A percentile compares a stretch with the other conserved stretches of the same genome.
These are phyloP conservation scores for Parascotia fuliginaria DNA, from an alignment of 2,888 invertebrate genomes.

Conservation along the genomic window DNA sequence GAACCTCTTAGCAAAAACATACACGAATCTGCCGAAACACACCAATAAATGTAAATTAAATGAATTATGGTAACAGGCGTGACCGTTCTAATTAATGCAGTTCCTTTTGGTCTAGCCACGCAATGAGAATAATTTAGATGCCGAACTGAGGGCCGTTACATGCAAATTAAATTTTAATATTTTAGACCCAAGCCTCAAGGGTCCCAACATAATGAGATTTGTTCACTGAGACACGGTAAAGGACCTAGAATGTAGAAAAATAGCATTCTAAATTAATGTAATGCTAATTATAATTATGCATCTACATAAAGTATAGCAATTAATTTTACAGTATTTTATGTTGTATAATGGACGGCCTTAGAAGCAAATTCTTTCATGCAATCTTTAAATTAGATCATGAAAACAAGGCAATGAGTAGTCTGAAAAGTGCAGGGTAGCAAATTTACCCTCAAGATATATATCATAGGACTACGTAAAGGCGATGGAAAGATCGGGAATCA, in stretches of 20 bases:
- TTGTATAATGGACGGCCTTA: no score
- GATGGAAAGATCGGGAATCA: no score
- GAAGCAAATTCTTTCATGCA: no score
- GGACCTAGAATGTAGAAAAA: conserved; percentile 7
- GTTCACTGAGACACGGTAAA: conserved; percentile 17
- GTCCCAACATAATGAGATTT: conserved; percentile 39
- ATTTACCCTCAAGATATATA: no score
- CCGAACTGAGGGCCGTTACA: conserved; percentile 36
- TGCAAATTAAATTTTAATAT: conserved; percentile 60
- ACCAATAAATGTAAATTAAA: conserved; percentile 28
- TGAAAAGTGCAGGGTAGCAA: no score
- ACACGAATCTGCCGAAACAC: background rate
- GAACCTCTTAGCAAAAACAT: conserved; percentile 1
- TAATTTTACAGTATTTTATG: no score
- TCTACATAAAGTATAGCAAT: no score
- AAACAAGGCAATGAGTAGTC: no score
- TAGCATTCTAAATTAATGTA: conserved; percentile 11
- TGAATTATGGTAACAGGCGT: conserved; percentile 37
- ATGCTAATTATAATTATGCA: conserved; percentile 1
- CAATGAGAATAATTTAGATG: conserved; percentile 46
- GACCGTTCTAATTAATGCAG: conserved; percentile 45
- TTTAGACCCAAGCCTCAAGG: conserved; percentile 36
- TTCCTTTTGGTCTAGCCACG: conserved; percentile 45
- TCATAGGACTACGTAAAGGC: no score
- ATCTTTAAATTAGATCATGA: no score